phyloP scores from a whole-genome alignment of 2,888 invertebrate genomes.

The Ichneumon xanthorius region DNA sequence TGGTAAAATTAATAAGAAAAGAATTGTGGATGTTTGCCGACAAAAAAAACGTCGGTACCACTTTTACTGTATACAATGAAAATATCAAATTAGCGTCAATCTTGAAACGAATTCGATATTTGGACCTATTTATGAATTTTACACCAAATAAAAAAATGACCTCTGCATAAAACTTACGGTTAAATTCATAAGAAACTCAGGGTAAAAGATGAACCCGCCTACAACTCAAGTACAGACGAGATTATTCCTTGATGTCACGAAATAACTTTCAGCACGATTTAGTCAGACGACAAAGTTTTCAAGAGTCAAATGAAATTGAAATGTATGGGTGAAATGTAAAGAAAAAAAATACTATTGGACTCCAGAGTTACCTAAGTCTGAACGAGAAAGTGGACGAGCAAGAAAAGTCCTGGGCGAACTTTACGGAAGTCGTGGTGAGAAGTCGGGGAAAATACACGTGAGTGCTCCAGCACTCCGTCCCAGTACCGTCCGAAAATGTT shows the following conservation, averaged over 20 bases:
- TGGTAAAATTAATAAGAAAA: too few relatives aligned
- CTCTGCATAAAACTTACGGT: neutral
- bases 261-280: neutral
- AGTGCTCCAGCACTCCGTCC: neutral
- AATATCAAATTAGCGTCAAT: too few relatives aligned
- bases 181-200: neutral
- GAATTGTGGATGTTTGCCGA: too few relatives aligned
- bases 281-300: neutral
- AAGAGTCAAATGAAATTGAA: neutral
- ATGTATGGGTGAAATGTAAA: neutral
- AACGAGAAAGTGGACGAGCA: neutral
- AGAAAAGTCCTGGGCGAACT: conserved; percentile 6
- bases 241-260: neutral
- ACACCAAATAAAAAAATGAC: neutral
- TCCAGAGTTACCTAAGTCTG: neutral
- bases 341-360: neutral
- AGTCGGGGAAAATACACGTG: conserved; percentile 2
- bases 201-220: neutral
- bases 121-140: neutral
- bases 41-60: too few relatives aligned
- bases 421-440: conserved; percentile 1
- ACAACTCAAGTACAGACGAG: too few relatives aligned
- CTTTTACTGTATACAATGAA: too few relatives aligned
- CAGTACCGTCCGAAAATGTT: conserved; percentile 27
- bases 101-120: neutral